A percentile compares a stretch with the other conserved stretches of the same genome.
These are phyloP conservation scores for Rutilus rutilus DNA, from an alignment of 2,113 vertebrate genomes.

Conservation along the genomic window DNA sequence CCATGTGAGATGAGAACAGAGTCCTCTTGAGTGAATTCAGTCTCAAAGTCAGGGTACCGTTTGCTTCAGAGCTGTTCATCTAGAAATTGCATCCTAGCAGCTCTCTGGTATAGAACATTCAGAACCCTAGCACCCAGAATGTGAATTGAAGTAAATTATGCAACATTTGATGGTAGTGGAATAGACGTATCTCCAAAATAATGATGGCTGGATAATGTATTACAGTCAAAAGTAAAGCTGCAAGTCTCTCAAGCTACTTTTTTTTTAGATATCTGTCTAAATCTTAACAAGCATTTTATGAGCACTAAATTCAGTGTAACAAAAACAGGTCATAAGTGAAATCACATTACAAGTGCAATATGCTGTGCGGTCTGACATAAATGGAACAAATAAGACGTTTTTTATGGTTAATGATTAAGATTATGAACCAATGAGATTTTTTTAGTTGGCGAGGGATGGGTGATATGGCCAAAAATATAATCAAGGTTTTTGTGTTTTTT, in stretches of 20 bases:
- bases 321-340: neutral
- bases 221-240: neutral
- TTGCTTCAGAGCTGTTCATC: conserved; percentile 1
- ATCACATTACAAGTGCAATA: neutral
- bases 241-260: neutral
- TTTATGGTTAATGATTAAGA: neutral
- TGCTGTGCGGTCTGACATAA: neutral
- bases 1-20: conserved; percentile 47
- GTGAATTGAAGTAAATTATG: conserved; percentile 24
- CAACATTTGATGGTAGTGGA: conserved; percentile 3
- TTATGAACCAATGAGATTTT: neutral
- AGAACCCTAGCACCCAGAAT: neutral
- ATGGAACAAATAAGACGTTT: neutral
- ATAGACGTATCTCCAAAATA: neutral
- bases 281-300: neutral
- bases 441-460: neutral
- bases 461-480: neutral
- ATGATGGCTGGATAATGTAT: neutral
- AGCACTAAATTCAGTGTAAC: neutral
- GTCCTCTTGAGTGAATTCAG: neutral
- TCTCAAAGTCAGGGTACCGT: neutral
- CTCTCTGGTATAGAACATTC: neutral
- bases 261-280: neutral
- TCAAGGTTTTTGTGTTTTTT: neutral
- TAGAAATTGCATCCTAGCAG: conserved; percentile 14